Percentiles rank a stretch among this genome's conserved stretches.
Conservation (phyloP, 2,797 vertebrate genomes). For the Amazonetta brasiliensis region DNA sequence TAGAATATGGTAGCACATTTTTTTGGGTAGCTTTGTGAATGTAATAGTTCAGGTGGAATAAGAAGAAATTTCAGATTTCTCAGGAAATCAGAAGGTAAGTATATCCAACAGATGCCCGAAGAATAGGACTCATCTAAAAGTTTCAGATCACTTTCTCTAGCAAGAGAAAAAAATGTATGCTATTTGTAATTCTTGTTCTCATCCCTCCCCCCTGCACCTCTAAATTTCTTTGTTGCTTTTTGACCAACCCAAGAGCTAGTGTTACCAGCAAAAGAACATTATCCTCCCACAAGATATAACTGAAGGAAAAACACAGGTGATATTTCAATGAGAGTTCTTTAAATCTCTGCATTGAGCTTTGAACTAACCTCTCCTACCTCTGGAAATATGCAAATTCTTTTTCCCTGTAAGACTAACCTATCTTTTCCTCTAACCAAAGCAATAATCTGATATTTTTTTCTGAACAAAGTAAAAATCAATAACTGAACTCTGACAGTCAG, state of each 20-base stretch:
- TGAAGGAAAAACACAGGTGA: neutral
- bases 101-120: neutral
- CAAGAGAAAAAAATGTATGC: neutral
- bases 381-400: conserved; percentile 8
- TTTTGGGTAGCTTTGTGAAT: neutral
- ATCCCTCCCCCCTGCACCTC: neutral
- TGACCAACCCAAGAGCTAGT: neutral
- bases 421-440: conserved; percentile 15
- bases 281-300: neutral
- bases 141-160: neutral
- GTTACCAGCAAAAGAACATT: neutral
- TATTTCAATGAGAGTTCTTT: neutral
- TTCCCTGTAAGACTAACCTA: neutral
- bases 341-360: neutral
- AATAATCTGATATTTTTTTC: conserved; percentile 14
- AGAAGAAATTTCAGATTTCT: neutral
- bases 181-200: neutral
- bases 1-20: neutral
- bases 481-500: neutral
- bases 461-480: conserved; percentile 41
- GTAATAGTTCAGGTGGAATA: neutral
- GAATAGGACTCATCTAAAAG: neutral
- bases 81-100: neutral
- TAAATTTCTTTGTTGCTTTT: neutral
- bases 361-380: neutral